A percentile compares a stretch with the other conserved stretches of the same genome.
These are phyloP conservation scores for Arenicola marina DNA, from an alignment of 2,888 invertebrate species.

Conservation along the genomic window DNA sequence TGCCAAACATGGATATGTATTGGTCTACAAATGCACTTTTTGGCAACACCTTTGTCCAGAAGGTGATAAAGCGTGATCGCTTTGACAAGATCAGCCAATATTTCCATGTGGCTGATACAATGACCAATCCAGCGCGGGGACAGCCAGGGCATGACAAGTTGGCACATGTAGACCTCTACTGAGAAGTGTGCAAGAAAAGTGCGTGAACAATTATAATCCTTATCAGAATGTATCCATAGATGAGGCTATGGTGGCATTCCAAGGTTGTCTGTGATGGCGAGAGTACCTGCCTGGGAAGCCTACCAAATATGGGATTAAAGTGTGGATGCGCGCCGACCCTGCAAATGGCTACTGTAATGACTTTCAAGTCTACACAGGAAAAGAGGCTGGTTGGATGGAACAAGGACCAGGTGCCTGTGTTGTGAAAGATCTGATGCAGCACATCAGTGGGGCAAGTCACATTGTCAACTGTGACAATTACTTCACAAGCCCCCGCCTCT, in stretches of 20 bases:
- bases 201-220: neutral
- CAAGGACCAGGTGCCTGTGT: neutral
- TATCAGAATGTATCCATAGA: neutral
- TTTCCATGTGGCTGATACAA: neutral
- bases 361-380: constrained; percentile 1
- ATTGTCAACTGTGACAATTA: neutral
- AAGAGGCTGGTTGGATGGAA: neutral
- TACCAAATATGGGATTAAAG: neutral
- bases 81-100: neutral
- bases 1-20: neutral
- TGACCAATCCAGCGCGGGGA: neutral
- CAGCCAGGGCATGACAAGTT: constrained; percentile 3
- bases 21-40: neutral
- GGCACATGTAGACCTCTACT: neutral
- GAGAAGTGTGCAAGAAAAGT: neutral
- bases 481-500: neutral
- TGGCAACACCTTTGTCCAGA: neutral
- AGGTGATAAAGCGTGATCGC: neutral
- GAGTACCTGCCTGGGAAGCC: neutral
- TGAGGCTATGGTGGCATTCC: neutral
- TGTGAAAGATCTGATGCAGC: neutral
- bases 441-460: neutral
- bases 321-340: neutral
- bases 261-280: neutral
- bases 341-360: neutral